Base-by-base conservation (phyloP, 2,113 vertebrate genomes). In the Nanorana parkeri region DNA sequence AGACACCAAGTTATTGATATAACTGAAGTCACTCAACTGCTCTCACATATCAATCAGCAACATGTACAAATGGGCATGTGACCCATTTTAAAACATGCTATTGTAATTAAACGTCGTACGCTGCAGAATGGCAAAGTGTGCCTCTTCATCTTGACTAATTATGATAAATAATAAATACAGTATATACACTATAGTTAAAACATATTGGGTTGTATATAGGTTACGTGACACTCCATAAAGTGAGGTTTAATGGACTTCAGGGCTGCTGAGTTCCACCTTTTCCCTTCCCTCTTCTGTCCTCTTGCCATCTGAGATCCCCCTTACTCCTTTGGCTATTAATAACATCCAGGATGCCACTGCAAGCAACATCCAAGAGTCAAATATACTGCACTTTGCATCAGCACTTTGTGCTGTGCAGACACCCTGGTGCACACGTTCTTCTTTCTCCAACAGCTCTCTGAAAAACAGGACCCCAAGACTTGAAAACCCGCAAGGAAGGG, bases 321-420 rank as follows among this genome's bases (percentile, higher is more conserved):
- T 84, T 86, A 83, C 81, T 85, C 84, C 3, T 11, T 58, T 84
- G 88, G 86, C 94, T 97, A 97, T 95, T 96, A 95, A 95, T 97
- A 97, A 97, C 93, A 85, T 16, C 1, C 85, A 88, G 89, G 91
- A 94, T 93, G 94, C 95, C 96, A 95, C 91, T 92, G 93, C n/a
- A 87, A 95, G 93, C 94, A 92, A 93, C 89, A 93, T 91, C 89
- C 92, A 93, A 92, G 90, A 90, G 90, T 92, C 91, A 90, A 96
- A 95, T 95, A 94, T 92, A 89, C 91, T 83, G 87, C 87, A 91
- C 89, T 89, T 78, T 52, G 78, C 95, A 95, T 95, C 95, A 96
- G 94, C 95, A 95, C 87, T 88, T 89, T 93, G 87, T 82, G 88
- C 88, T 87, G 84, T 87, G 92, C 94, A 94, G 92, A 90, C 79